Base-by-base conservation (phyloP, 2,888 invertebrate genomes). In the Lumbricus terrestris region DNA sequence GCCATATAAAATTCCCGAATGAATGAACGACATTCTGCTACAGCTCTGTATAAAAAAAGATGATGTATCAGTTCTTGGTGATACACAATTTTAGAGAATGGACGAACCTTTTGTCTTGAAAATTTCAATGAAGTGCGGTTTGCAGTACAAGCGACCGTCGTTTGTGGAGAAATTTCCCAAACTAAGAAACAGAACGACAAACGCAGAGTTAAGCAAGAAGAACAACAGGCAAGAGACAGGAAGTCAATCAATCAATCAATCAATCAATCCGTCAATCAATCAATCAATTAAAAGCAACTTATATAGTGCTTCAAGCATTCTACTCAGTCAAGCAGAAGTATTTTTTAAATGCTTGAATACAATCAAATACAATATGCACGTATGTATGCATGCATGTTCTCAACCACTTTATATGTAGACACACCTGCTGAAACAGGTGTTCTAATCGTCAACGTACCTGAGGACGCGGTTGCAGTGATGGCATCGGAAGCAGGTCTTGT, bases 401-500 rank as follows among this genome's bases (percentile, higher is more conserved):
- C 13, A n/a, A n/a, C 29, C 8, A 69, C n/a, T 11, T n/a, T 11
- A 69, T 69, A 0, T 69, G n/a, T 69, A 16, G 2, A 6, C 8
- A 69, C 13, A 69, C 1, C 8, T 69, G n/a, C 4, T 4, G 69
- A 29, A 69, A 13, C 69, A 69, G 69, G n/a, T 69, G 29, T n/a
- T 5, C 29, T 69, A 4, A 69, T 69, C 69, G 13, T 69, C 69
- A n/a, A n/a, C 94, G 94, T 95, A 98, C 98, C 97, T 97, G 92
- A 99, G 96, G 94, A 97, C 97, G 95, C 98, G 98, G 94, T 97
- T 97, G 96, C 99, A 99, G 95, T 98, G 98, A 91, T 96, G 96
- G 95, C 98, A 99, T 93, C 98, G 96, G 96, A 99, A 98, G 96
- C 99, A 99, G 95, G 97, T 97, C 95, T 97, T 98, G 95, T 99